These are phyloP conservation scores for Aeoliscus strigatus DNA, from an alignment of 2,797 vertebrate genomes.

Conservation along the genomic window DNA sequence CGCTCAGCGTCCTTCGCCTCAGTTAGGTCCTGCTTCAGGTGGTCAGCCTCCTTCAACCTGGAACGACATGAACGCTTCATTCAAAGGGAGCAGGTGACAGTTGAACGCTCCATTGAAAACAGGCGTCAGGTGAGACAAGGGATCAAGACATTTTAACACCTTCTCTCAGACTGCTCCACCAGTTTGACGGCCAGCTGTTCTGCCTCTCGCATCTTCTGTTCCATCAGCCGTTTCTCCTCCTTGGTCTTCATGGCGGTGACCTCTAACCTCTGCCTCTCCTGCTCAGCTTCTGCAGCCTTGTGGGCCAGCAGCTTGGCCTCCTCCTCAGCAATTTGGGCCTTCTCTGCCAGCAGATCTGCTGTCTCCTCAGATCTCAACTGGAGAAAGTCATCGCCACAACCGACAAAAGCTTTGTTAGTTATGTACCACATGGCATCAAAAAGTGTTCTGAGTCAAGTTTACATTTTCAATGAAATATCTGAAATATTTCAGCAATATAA, in stretches of 20 bases:
- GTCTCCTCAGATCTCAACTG: slow-evolving; percentile 89
- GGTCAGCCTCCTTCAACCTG: slow-evolving; percentile 89
- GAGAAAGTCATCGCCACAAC: neutral
- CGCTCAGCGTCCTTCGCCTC: slow-evolving; percentile 88
- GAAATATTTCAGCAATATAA: no score
- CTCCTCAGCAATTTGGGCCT: slow-evolving; percentile 91
- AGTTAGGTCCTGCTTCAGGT: slow-evolving; percentile 87
- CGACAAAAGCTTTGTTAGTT: no score
- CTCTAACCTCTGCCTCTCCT: slow-evolving; percentile 87
- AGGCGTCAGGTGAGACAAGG: neutral
- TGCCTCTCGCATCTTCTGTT: slow-evolving; percentile 93
- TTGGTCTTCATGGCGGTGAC: slow-evolving; percentile 88
- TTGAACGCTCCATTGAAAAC: neutral
- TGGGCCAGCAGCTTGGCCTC: slow-evolving; percentile 92
- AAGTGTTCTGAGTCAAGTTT: no score
- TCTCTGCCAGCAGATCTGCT: slow-evolving; percentile 89
- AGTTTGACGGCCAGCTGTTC: slow-evolving; percentile 89
- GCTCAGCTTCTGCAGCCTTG: slow-evolving; percentile 90
- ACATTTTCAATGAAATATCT: no score
- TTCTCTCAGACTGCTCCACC: slow-evolving; percentile 89
- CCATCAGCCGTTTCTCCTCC: slow-evolving; percentile 91
- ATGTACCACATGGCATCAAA: no score
- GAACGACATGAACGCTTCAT: slow-evolving; percentile 17
- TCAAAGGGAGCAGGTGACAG: slow-evolving; percentile 1
- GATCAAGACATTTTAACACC: slow-evolving; percentile 60